Evolutionary conservation across 2,888 invertebrate genomes (phyloP), one percentile per base, ranked within the genome.

Genomic region (Leucoma salicis): DNA sequence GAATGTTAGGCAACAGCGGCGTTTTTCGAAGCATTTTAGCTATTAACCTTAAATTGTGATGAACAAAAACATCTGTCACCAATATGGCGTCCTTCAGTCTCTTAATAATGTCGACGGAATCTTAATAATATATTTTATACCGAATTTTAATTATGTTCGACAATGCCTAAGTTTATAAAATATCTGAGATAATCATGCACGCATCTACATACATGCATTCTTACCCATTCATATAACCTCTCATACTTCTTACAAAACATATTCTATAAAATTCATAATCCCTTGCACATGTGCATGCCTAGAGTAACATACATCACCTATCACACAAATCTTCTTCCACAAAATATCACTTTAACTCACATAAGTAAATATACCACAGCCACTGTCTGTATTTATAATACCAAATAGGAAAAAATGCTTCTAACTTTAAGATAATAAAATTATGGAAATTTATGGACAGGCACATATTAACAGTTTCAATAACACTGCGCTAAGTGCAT

Each of bases 331-430:
- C 66, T 66, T 39, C 82, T 76, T 78, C 73, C 84, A n/a, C n/a
- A 78, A 58, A 70, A 62, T 73, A 74, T 72, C 80, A 78, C 80
- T 71, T 78, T 80, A 80, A 71, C 70, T 83, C 83, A 84, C 77
- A 78, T 84, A 86, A 84, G 85, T 87, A 82, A 87, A 86, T 79
- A 88, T 88, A 89, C 89, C 89, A 89, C 89, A 89, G 89, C 89
- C 89, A 89, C 88, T 85, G 85, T 86, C 87, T 88, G 88, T 89
- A 88, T 87, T 86, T 82, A 87, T 84, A 88, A 88, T 87, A 88
- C 88, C 89, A 81, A 89, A 88, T 88, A 88, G 87, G 86, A 88
- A 86, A 79, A 21, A 87, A 88, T 86, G 87, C 85, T 82, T 35
- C 78, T 60, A 71, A 82, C 70, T 78, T 79, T 70, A 80, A 81